Percentiles rank a stretch among this genome's conserved stretches.
Evolutionary conservation across 2,888 invertebrate genomes (phyloP).

Genomic region (Pardosa pseudoannulata): DNA sequence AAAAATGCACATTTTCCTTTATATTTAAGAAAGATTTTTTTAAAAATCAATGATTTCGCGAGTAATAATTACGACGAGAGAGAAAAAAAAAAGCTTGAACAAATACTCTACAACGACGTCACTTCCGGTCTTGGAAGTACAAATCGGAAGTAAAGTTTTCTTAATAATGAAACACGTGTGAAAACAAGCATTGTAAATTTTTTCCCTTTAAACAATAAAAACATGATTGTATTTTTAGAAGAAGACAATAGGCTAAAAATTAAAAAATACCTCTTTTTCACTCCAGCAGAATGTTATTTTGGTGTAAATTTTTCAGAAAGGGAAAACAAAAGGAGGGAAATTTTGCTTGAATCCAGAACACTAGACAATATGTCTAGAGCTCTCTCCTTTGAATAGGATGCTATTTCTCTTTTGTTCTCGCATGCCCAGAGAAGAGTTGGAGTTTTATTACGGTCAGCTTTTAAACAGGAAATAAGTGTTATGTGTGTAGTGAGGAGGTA

Average conservation of each 20-base stretch:
- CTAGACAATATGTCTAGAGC: constrained; percentile 15
- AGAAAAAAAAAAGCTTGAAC: neutral
- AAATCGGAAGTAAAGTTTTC: neutral
- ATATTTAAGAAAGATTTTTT: too few species aligned
- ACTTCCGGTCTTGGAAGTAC: neutral
- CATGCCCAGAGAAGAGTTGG: neutral
- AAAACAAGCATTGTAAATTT: neutral
- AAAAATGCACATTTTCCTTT: too few species aligned
- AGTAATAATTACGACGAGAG: too few species aligned
- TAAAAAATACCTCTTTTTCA: neutral
- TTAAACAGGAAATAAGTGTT: constrained; percentile 1
- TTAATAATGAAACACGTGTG: neutral
- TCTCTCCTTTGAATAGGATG: neutral
- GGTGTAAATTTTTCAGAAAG: constrained; percentile 1
- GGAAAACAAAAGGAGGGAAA: neutral
- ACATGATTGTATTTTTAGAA: neutral
- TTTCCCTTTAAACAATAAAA: neutral
- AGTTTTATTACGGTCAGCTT: constrained; percentile 10
- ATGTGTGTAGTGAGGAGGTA: too few species aligned
- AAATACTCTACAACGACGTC: neutral
- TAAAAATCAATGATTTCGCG: too few species aligned
- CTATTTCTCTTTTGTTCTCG: neutral
- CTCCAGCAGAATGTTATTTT: neutral
- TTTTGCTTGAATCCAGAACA: neutral
- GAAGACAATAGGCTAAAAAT: constrained; percentile 4